These are phyloP conservation scores for Umimayanthus kanabou DNA, from an alignment of 92 coral and sea anemone species.

Conservation along the genomic window DNA sequence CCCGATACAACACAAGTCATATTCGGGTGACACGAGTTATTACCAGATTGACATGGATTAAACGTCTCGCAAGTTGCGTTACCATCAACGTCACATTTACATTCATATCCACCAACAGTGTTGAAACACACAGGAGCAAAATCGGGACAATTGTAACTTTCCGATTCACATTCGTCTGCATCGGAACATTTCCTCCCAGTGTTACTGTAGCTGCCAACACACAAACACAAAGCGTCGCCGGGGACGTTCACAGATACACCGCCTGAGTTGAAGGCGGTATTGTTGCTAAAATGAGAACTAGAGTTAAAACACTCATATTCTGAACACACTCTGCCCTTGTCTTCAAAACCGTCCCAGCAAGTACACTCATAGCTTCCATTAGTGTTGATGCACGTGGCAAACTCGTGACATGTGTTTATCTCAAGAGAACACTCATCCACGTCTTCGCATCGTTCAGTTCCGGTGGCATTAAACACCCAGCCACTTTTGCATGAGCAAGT, in stretches of 20 bases:
- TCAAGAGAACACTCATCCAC: conserved; percentile 65
- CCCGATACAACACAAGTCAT: conserved; percentile 67
- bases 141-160: conserved; percentile 47
- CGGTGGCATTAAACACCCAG: conserved; percentile 49
- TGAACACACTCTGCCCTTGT: conserved; percentile 52
- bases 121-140: conserved; percentile 62
- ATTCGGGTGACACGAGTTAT: conserved; percentile 55
- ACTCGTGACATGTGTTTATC: conserved; percentile 48
- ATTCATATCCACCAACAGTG: conserved; percentile 67
- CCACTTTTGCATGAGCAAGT: conserved; percentile 62
- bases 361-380: conserved; percentile 60
- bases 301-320: conserved; percentile 51
- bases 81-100: conserved; percentile 61
- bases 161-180: conserved; percentile 56
- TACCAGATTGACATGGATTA: conserved; percentile 55
- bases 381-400: conserved; percentile 61
- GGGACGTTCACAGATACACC: neutral
- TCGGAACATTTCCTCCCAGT: conserved; percentile 55
- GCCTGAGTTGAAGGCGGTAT: neutral
- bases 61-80: conserved; percentile 60
- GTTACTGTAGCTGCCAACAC: conserved; percentile 56
- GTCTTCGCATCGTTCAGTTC: conserved; percentile 52
- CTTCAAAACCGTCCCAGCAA: conserved; percentile 60
- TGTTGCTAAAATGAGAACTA: neutral
- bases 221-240: conserved; percentile 37